These are phyloP conservation scores for Australoheros facetus DNA, from an alignment of 2,797 vertebrate genomes.

Conservation along the genomic window DNA sequence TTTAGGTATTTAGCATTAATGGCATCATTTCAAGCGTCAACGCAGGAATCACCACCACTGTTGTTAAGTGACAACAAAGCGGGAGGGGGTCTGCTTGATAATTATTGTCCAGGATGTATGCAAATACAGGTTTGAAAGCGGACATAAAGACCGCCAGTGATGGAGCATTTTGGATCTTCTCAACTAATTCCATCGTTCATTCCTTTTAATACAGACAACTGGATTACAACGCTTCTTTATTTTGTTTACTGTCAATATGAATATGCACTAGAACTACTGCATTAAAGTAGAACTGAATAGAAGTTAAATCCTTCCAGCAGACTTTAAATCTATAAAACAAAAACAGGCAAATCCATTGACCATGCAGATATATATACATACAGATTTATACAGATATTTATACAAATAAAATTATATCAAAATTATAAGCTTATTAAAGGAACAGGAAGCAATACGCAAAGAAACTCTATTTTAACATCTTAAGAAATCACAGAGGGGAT, in stretches of 20 bases:
- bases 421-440: background rate
- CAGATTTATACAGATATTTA: too few relatives aligned
- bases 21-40: background rate
- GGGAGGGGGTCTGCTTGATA: background rate
- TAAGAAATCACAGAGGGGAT: conserved; percentile 35
- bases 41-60: background rate
- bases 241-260: background rate
- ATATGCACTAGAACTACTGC: background rate
- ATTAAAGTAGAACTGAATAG: background rate
- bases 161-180: background rate
- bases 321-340: background rate
- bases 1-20: background rate
- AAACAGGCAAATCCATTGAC: background rate
- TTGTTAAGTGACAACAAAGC: background rate
- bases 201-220: background rate
- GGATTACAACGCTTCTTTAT: background rate
- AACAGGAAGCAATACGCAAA: background rate
- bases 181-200: background rate
- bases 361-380: background rate
- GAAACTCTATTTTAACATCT: conserved; percentile 9
- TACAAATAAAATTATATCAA: background rate
- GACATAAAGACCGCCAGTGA: background rate
- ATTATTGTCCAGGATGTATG: background rate
- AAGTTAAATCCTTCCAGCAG: background rate
- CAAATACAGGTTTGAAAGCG: conserved; percentile 1